Evolutionary conservation across 2,113 vertebrate species (phyloP), one percentile per base, ranked within the genome.

Genomic region (Oncorhynchus clarkii): DNA sequence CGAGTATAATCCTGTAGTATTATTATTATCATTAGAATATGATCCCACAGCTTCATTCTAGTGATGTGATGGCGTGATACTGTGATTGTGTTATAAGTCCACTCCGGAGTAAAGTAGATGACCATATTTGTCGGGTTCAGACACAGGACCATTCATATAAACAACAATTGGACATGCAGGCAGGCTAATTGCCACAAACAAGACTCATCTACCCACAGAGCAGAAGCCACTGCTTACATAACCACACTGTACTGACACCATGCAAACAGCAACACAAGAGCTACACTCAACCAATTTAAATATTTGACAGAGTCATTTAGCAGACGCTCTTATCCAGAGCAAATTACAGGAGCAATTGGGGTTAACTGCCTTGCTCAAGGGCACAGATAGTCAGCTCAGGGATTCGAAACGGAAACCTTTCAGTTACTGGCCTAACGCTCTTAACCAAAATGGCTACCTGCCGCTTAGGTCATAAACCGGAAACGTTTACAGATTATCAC

Each of bases 121-220:
- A 67, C 51, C 75, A 70, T 80, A 83, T 79, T 31, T 73, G 67
- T 80, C 60, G 20, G 70, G 79, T 76, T 84, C 69, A 76, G 70
- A 75, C 74, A 72, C 64, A 14, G 48, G 59, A 59, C 54, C 73
- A 79, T 77, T 82, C 78, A 87, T 86, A 87, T 80, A 78, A 73
- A 68, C 78, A 88, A 70, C 68, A 49, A 85, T 82, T 86, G 86
- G 80, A 83, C 74, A 75, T 78, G 74, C 68, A 84, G 16, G 51
- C 16, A 18, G 51, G 4, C 51, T 54, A 5, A 75, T 82, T 82
- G 87, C 85, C 60, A 85, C 39, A 18, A 1, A 54, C 85, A 88
- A 88, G 85, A 84, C 82, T 88, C 82, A 83, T 87, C 85, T 88
- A 86, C 85, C 79, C 80, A 89, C 84, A 85, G 80, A 89, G 84